Conservation (phyloP, 2,797 vertebrate species). For the Coilia nasus region DNA sequence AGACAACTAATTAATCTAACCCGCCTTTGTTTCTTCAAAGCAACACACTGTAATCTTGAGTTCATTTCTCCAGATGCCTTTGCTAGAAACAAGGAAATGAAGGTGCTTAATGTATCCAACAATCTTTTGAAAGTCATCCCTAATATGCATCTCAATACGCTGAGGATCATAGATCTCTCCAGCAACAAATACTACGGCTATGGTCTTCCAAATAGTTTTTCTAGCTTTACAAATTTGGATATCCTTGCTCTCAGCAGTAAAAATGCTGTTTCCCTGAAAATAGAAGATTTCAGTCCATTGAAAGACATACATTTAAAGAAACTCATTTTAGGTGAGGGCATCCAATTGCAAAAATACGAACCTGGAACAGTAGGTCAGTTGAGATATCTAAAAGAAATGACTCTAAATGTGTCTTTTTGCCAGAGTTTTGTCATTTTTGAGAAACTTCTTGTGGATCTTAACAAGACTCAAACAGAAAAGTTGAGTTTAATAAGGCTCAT, state of each 20-base stretch:
- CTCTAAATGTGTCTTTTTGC: conserved; percentile 65
- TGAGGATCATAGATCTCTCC: conserved; percentile 63
- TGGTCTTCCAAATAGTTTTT: conserved; percentile 57
- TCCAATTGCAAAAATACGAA: conserved; percentile 60
- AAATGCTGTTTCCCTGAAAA: conserved; percentile 47
- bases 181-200: conserved; percentile 62
- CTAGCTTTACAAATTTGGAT: conserved; percentile 48
- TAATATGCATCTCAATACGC: conserved; percentile 52
- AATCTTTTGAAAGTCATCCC: conserved; percentile 62
- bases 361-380: conserved; percentile 61
- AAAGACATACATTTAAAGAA: conserved; percentile 52
- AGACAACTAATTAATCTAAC: conserved; percentile 49
- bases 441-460: conserved; percentile 60
- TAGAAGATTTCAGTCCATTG: conserved; percentile 61
- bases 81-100: conserved; percentile 52
- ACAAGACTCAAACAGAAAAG: conserved; percentile 46
- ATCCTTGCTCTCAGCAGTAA: conserved; percentile 60
- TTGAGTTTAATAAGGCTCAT: conserved; percentile 56
- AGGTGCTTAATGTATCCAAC: conserved; percentile 66
- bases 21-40: conserved; percentile 64
- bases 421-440: conserved; percentile 55
- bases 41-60: conserved; percentile 59
- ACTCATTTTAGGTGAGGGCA: conserved; percentile 56
- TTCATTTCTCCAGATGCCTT: conserved; percentile 60
- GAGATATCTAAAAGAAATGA: conserved; percentile 53